phyloP scores from a whole-genome alignment of 1,140 invertebrate genomes.

The Zaprionus tsacasi region DNA sequence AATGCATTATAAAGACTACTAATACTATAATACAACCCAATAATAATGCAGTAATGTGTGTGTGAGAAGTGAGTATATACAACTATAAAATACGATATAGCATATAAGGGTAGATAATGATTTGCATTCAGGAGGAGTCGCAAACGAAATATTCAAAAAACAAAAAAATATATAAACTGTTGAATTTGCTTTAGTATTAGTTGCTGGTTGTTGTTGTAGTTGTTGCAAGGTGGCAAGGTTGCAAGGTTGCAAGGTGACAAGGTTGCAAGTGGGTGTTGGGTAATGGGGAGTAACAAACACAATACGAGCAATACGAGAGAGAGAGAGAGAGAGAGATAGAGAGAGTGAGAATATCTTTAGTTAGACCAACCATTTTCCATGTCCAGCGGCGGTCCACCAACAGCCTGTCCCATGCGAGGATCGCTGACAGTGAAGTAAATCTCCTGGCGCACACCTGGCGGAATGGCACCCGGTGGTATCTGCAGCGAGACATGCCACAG shows the following conservation, averaged over 20 bases:
- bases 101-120: conserved; percentile 6
- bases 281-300: conserved; percentile 33
- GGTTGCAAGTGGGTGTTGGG: conserved; percentile 44
- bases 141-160: conserved; percentile 12
- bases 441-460: conserved; percentile 92
- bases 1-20: not conserved
- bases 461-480: conserved; percentile 94
- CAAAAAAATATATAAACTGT: conserved; percentile 30
- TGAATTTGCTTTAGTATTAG: conserved; percentile 51
- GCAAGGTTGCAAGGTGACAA: conserved; percentile 13
- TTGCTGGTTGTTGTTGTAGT: conserved; percentile 23
- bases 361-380: conserved; percentile 91
- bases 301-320: conserved; percentile 49
- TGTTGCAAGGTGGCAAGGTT: not conserved
- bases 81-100: not conserved
- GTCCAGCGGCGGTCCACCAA: conserved; percentile 92
- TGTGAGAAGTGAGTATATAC: not conserved
- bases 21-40: not conserved
- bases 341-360: conserved; percentile 25
- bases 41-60: not conserved
- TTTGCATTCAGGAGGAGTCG: conserved; percentile 31
- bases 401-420: conserved; percentile 88
- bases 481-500: conserved; percentile 95
- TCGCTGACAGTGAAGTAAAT: conserved; percentile 97
- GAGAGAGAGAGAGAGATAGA: conserved; percentile 41